Evolutionary conservation across 2,797 vertebrate genomes (phyloP).

Genomic region (Natrix natrix): DNA sequence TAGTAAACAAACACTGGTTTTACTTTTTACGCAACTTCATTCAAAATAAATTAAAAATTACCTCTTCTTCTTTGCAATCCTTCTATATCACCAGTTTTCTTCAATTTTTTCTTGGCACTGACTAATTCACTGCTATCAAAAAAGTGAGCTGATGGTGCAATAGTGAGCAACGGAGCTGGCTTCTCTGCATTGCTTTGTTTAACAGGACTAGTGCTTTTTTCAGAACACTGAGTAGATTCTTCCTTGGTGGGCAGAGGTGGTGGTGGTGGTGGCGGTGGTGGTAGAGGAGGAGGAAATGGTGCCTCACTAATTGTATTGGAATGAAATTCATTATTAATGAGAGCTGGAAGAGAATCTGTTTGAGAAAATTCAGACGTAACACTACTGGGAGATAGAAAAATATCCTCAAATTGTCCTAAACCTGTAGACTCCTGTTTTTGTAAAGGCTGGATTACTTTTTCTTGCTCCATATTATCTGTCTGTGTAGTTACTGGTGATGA

Average conservation of each 20-base stretch:
- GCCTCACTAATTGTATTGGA: slow-evolving; percentile 43
- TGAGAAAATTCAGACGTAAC: slow-evolving; percentile 65
- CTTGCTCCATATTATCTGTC: slow-evolving; percentile 69
- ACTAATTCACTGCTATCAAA: slow-evolving; percentile 94
- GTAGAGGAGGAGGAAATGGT: slow-evolving; percentile 61
- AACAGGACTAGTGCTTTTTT: slow-evolving; percentile 57
- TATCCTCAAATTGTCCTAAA: slow-evolving; percentile 70
- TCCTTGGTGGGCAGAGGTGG: slow-evolving; percentile 77
- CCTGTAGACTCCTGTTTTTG: slow-evolving; percentile 52
- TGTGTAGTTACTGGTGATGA: slow-evolving; percentile 76
- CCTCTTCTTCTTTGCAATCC: slow-evolving; percentile 89
- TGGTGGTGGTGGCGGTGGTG: slow-evolving; percentile 65
- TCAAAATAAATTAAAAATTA: slow-evolving; percentile 54
- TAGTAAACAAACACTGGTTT: background rate
- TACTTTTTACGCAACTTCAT: background rate
- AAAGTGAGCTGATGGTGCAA: slow-evolving; percentile 83
- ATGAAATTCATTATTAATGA: slow-evolving; percentile 51
- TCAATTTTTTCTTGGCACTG: slow-evolving; percentile 92
- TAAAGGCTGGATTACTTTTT: slow-evolving; percentile 55
- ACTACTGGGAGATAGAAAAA: slow-evolving; percentile 73
- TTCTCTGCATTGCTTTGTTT: slow-evolving; percentile 68
- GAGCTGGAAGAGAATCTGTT: slow-evolving; percentile 60
- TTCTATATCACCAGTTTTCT: slow-evolving; percentile 86
- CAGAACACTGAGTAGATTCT: slow-evolving; percentile 62
- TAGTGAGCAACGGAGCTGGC: slow-evolving; percentile 71